These are phyloP conservation scores for Rhinogobius similis DNA, from an alignment of 2,113 vertebrate species.

Conservation along the genomic window DNA sequence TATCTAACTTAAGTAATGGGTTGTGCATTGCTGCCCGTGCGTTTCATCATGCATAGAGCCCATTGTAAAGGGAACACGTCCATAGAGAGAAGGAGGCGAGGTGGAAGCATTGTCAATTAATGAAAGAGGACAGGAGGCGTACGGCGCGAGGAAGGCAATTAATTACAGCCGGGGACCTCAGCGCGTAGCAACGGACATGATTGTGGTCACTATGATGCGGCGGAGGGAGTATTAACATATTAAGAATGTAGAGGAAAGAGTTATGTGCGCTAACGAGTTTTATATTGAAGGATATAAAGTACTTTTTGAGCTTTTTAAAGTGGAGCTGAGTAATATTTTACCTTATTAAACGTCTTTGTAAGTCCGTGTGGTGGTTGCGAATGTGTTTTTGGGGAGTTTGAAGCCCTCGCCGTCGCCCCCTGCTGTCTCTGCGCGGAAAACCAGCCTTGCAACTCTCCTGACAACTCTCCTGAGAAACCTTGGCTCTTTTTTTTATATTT, in stretches of 20 bases:
- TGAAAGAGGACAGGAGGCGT: not conserved
- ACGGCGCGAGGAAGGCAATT: not conserved
- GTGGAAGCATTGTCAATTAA: conserved; percentile 1
- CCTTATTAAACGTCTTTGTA: no score
- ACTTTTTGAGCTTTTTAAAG: no score
- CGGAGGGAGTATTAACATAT: not conserved
- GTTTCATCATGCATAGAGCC: conserved; percentile 4
- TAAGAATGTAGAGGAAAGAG: not conserved
- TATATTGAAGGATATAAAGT: no score
- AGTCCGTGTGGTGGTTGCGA: no score
- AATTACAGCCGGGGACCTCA: not conserved
- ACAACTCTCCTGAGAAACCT: no score
- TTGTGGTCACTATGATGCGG: not conserved
- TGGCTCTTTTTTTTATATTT: no score
- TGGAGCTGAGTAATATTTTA: no score
- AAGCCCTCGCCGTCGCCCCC: no score
- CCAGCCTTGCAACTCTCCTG: no score
- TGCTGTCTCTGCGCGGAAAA: no score
- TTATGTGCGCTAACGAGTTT: not conserved
- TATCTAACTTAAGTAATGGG: not conserved
- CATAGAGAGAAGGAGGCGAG: not conserved
- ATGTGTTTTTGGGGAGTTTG: no score
- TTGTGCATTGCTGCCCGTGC: not conserved
- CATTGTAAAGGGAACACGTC: not conserved
- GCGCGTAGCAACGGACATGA: not conserved